Base-by-base conservation (phyloP, 2,113 vertebrate genomes). In the Channa maculata region DNA sequence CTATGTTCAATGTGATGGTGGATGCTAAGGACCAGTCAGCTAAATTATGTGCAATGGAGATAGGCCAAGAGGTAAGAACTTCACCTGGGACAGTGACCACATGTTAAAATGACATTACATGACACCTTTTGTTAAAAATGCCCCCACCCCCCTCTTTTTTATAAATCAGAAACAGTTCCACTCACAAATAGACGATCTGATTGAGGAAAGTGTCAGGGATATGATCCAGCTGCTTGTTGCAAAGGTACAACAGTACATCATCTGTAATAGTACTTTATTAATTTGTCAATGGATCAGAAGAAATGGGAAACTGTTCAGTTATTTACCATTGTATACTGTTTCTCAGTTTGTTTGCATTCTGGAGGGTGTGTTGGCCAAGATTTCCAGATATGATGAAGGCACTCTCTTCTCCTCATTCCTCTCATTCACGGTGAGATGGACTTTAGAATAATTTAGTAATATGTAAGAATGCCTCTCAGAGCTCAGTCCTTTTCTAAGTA, bases 1-100 rank as follows among this genome's bases (percentile, higher is more conserved):
- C 98, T 94, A 99, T 99, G 98, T 99, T 98, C 94, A 99, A 99
- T 82, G 97, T 99, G 94, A 99, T 99, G 98, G 98, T 99, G 87
- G 98, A 99, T 86, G 98, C 98, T 94, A 99, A 99, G 96, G 96
- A 98, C 94, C 98, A 99, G 78, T 99, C 98, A 86, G 97, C 97
- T 91, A 99, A 99, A 95, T 94, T 99, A 87, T 99, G 98, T 88
- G 98, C 96, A 71, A 98, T 99, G 97, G 98, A 99, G 94, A 95
- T 99, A 96, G 98, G 98, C 93, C 96, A 98, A 94, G 98, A 99
- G 96, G 97, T 98, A 96, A 74, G 59, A 62, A 34, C 33, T 0
- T 52, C 45, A 39, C 9, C 13, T 48, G 33, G 34, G 41, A 33
- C 15, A 59, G 8, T 12, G 14, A 39, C 13, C 14, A 6, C 46